A percentile compares a stretch with the other conserved stretches of the same genome.
Evolutionary conservation across 2,797 vertebrate genomes (phyloP).

Genomic region (Poecilia picta): DNA sequence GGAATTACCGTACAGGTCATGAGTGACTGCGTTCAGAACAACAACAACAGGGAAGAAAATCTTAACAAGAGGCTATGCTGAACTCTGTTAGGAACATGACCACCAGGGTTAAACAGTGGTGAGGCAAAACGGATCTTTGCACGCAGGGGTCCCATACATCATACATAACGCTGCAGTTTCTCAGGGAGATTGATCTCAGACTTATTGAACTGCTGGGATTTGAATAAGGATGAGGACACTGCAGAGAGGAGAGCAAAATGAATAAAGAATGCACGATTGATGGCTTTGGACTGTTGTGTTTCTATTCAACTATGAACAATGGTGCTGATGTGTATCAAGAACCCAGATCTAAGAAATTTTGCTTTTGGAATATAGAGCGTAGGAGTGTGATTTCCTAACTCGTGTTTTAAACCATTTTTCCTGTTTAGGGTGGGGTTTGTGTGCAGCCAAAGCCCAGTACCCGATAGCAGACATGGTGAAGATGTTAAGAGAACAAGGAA

Average conservation of each 20-base stretch:
- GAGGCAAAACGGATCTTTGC: slow-evolving; percentile 64
- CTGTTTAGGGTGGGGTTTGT: slow-evolving; percentile 83
- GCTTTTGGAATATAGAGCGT: not conserved
- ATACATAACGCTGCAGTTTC: slow-evolving; percentile 42
- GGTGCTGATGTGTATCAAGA: not conserved
- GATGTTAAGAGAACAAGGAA: slow-evolving; percentile 84
- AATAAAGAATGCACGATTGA: slow-evolving; percentile 15
- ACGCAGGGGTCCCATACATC: slow-evolving; percentile 61
- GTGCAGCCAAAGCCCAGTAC: slow-evolving; percentile 87
- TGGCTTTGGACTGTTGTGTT: not conserved
- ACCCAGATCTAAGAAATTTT: not conserved
- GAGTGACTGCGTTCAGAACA: slow-evolving; percentile 38
- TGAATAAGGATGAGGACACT: slow-evolving; percentile 23
- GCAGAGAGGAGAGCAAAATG: slow-evolving; percentile 14
- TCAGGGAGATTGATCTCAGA: slow-evolving; percentile 49
- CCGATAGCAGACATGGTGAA: slow-evolving; percentile 88
- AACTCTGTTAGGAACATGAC: slow-evolving; percentile 61
- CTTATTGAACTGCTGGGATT: slow-evolving; percentile 39
- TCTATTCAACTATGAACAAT: slow-evolving; percentile 1
- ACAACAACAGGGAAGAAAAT: slow-evolving; percentile 13
- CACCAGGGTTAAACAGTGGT: slow-evolving; percentile 60
- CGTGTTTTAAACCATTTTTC: slow-evolving; percentile 12
- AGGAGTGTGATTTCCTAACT: not conserved
- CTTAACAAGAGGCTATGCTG: slow-evolving; percentile 50
- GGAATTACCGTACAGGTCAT: slow-evolving; percentile 53